Conservation (phyloP, 2,888 invertebrate species). For the Artemia sinica region DNA sequence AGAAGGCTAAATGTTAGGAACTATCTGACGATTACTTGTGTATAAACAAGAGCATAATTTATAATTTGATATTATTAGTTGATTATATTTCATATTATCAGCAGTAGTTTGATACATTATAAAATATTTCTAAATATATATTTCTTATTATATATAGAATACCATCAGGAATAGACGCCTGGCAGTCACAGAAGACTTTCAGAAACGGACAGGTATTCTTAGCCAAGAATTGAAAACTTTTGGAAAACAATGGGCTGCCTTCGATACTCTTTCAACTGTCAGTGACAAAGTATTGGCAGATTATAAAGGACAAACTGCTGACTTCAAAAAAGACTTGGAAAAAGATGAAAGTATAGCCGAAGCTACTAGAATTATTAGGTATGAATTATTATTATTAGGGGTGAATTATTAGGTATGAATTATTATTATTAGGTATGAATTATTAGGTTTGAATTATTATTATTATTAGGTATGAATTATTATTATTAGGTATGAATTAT, state of each 20-base stretch:
- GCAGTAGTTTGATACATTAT: too few species aligned
- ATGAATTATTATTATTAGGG: not conserved
- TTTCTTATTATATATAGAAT: not conserved
- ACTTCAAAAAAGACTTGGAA: slow-evolving; percentile 49
- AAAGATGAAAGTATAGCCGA: slow-evolving; percentile 39
- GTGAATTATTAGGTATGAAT: too few species aligned
- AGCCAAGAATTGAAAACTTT: slow-evolving; percentile 10
- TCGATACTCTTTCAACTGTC: slow-evolving; percentile 40
- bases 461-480: too few species aligned
- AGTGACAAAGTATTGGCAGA: slow-evolving; percentile 43
- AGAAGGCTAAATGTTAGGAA: too few species aligned
- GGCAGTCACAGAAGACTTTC: slow-evolving; percentile 16
- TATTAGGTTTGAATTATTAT: too few species aligned
- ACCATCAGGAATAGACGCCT: slow-evolving; percentile 14
- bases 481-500: too few species aligned
- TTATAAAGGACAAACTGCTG: slow-evolving; percentile 45
- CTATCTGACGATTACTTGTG: too few species aligned
- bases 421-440: too few species aligned
- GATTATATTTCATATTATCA: too few species aligned
- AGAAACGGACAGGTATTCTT: not conserved
- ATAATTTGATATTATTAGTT: too few species aligned
- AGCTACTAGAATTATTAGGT: slow-evolving; percentile 40
- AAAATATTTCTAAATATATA: not conserved
- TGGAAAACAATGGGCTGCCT: slow-evolving; percentile 32
- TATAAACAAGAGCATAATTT: too few species aligned